phyloP scores from a whole-genome alignment of 2,888 invertebrate genomes.

The Parnassius mnemosyne region DNA sequence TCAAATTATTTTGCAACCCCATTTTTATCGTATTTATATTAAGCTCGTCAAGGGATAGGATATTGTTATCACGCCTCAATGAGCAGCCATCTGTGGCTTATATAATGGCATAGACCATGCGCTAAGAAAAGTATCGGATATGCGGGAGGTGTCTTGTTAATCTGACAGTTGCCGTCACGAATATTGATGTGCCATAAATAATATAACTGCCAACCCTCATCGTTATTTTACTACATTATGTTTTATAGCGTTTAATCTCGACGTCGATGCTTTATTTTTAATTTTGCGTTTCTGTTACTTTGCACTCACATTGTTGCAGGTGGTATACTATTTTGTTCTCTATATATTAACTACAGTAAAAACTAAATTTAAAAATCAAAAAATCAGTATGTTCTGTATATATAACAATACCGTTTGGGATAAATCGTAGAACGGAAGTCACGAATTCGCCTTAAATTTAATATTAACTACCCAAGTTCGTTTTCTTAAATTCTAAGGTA shows the following conservation, averaged over 20 bases:
- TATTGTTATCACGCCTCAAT: constrained; percentile 15
- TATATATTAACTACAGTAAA: no score
- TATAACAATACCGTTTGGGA: no score
- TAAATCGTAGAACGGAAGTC: no score
- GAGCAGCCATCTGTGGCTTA: constrained; percentile 14
- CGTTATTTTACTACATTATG: constrained; percentile 28
- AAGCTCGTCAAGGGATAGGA: neutral
- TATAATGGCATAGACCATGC: constrained; percentile 10
- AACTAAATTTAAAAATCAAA: no score
- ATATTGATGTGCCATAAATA: constrained; percentile 67
- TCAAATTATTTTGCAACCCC: neutral
- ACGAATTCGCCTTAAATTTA: no score
- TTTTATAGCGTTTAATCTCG: constrained; percentile 17
- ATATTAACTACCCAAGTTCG: no score
- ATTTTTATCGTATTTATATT: constrained; percentile 8
- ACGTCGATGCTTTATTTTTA: neutral
- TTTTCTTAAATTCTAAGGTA: no score
- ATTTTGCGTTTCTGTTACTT: no score
- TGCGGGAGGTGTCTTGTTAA: constrained; percentile 37
- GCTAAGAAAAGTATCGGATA: constrained; percentile 16
- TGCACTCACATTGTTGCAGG: no score
- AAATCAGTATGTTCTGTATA: no score
- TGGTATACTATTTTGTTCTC: no score
- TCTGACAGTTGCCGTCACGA: constrained; percentile 54
- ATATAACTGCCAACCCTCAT: constrained; percentile 36